Conservation (phyloP, 92 coral and sea anemone genomes). For the Galaxea fascicularis region DNA sequence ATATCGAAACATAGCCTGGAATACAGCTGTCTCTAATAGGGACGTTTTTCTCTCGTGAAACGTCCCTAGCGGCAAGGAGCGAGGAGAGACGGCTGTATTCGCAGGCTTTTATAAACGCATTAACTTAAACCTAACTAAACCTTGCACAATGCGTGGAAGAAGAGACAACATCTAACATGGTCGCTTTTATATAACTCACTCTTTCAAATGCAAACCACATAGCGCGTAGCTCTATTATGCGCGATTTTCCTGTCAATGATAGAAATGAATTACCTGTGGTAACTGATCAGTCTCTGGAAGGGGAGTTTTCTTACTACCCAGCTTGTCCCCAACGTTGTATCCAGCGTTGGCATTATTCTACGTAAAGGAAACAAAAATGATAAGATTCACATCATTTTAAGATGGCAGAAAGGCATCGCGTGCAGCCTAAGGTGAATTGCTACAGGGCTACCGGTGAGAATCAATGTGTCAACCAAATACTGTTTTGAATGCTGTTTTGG, state of each 20-base stretch:
- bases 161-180: constrained; percentile 20
- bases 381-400: constrained; percentile 20
- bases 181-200: not conserved
- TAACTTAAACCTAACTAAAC: no score
- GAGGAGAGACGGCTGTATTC: no score
- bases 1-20: no score
- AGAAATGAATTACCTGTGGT: constrained; percentile 38
- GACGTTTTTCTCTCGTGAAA: no score
- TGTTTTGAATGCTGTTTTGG: not conserved
- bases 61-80: no score
- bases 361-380: constrained; percentile 10
- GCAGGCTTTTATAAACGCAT: no score
- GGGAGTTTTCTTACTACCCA: constrained; percentile 27
- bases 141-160: no score
- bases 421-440: constrained; percentile 12
- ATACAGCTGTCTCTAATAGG: no score
- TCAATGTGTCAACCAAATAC: constrained; percentile 16
- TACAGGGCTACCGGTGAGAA: constrained; percentile 12
- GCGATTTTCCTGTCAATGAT: constrained; percentile 12
- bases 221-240: not conserved
- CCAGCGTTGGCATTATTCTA: constrained; percentile 63
- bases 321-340: constrained; percentile 58
- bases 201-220: not conserved
- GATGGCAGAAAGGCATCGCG: constrained; percentile 6
- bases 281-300: constrained; percentile 36